Evolutionary conservation across 2,797 vertebrate species (phyloP), one percentile per base, ranked within the genome.

Genomic region (Hoplostethus mediterraneus): DNA sequence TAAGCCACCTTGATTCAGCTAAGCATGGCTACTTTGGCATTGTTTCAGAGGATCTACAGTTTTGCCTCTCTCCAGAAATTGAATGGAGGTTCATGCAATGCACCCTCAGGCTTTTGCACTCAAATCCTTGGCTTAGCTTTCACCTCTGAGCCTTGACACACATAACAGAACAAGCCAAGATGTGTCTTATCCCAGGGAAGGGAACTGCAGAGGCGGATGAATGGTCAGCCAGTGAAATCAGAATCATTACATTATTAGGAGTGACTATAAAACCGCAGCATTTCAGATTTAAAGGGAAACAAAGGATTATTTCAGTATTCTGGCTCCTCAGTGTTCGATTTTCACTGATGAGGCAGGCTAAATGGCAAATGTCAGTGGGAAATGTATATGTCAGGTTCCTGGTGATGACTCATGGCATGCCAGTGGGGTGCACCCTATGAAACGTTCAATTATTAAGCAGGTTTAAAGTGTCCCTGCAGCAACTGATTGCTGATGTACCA

Each of bases 1-100:
- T 86, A 78, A 86, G 71, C 79, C 83, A 77, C 67, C 69, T 87
- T 88, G 81, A 79, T 76, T 73, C 67, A 9, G 66, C 68, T 71
- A 81, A 79, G 76, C 76, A 48, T 60, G 74, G 25, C 45, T 64
- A 52, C 42, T 42, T 52, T 44, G 38, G 36, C 44, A 67, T 75
- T 75, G 79, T 83, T 83, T 68, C 42, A 70, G 38, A 71, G 49
- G 63, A 79, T 71, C 45, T 16, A 67, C 67, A 70, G 72, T 82
- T 82, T 59, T 56, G 33, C 53, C 42, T 53, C 52, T 28, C n/a
- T 51, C 49, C 54, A 64, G 28, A 58, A 63, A 63, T 60, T 30
- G 51, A 64, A 64, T 64, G 61, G 14, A 54, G 48, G 40, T 77
- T 70, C 17, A 66, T 64, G 69, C 63, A 69, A 66, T 64, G 69